Percentiles rank a stretch among this genome's conserved stretches.
Evolutionary conservation across 2,797 vertebrate species (phyloP).

Genomic region (Sebastes taczanowskii): DNA sequence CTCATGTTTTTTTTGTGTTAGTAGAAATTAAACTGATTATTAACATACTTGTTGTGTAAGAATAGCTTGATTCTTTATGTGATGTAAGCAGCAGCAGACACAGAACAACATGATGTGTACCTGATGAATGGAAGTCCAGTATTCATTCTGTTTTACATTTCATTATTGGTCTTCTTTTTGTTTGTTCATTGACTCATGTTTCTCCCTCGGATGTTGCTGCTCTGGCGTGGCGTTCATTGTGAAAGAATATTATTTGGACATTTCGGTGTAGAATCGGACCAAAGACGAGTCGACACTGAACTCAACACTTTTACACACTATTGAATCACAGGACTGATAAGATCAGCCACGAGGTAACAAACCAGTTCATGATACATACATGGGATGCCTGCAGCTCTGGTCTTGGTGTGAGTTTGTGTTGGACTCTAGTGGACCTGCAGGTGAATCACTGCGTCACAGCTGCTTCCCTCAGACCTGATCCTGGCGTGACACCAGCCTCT

Average conservation of each 20-base stretch:
- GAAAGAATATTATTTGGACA: not conserved
- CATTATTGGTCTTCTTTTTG: not conserved
- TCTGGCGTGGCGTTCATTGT: not conserved
- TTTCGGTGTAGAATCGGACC: not conserved
- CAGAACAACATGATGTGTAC: not conserved
- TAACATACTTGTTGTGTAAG: not conserved
- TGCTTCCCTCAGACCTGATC: not conserved
- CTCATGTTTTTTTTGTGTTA: not conserved
- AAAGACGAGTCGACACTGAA: not conserved
- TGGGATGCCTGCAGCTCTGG: not conserved
- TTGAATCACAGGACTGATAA: not conserved
- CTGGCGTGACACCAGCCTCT: not conserved
- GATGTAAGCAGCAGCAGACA: not conserved
- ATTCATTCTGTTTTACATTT: not conserved
- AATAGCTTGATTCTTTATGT: not conserved
- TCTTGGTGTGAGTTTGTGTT: not conserved
- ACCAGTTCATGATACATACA: not conserved
- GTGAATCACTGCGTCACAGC: not conserved
- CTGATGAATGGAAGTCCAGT: not conserved
- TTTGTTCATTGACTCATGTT: too few relatives aligned
- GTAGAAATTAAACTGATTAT: conserved; percentile 1
- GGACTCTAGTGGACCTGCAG: not conserved
- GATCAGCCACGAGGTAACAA: not conserved
- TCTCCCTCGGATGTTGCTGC: not conserved
- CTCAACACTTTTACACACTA: not conserved